These are phyloP conservation scores for Siniperca knerii DNA, from an alignment of 2,113 vertebrate genomes.

Conservation along the genomic window DNA sequence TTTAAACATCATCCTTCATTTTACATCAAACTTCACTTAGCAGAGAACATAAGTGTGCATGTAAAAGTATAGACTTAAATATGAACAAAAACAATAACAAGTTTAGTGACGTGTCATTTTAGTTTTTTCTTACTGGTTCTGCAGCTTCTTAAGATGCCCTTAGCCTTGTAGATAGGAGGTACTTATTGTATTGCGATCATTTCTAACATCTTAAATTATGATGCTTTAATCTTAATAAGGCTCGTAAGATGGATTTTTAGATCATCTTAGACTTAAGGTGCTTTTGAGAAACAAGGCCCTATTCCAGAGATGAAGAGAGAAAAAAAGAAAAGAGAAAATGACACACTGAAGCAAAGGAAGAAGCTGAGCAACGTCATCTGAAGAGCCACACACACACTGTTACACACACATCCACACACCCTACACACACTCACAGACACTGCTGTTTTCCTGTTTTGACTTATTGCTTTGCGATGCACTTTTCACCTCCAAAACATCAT, in stretches of 20 bases:
- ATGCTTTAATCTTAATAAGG: neutral
- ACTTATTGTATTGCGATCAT: neutral
- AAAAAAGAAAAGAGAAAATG: neutral
- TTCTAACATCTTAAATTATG: neutral
- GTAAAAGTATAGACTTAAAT: neutral
- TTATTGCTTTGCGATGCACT: constrained; percentile 58
- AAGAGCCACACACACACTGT: neutral
- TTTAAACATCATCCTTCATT: neutral
- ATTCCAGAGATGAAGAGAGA: neutral
- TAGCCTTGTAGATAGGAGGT: no score
- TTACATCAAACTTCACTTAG: neutral
- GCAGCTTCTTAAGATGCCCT: neutral
- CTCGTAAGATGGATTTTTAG: neutral
- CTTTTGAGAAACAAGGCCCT: neutral
- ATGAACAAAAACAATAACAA: neutral
- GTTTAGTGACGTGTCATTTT: neutral
- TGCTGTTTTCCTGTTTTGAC: constrained; percentile 50
- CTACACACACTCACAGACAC: neutral
- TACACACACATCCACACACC: constrained; percentile 9
- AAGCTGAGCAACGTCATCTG: neutral
- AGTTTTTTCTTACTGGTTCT: neutral
- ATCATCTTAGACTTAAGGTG: neutral
- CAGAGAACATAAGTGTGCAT: neutral
- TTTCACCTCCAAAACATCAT: constrained; percentile 68
- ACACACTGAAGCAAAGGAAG: neutral